Evolutionary conservation across 2,888 invertebrate genomes (phyloP), one percentile per base, ranked within the genome.

Genomic region (Sphinx pinastri): DNA sequence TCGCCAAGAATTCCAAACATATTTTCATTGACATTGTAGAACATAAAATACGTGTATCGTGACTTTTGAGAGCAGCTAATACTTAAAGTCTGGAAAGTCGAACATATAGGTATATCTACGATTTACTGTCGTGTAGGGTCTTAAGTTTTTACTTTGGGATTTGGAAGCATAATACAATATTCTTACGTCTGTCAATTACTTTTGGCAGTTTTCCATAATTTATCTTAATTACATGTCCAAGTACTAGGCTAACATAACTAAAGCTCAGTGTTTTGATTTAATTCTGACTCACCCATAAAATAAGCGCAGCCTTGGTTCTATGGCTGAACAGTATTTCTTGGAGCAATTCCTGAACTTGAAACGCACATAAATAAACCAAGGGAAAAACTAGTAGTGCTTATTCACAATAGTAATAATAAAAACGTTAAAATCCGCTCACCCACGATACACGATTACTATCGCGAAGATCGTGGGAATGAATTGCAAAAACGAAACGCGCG

Each of bases 1-100:
- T 12, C 63, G 16, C 47, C 49, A 10, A 19, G 19, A 60, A 49
- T 63, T 47, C 63, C 49, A 13, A 49, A 49, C 63, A 49, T 47
- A 14, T 47, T 60, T 60, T 8, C 12, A 47, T 16, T 19, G 47
- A n/a, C 63, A 49, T 63, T 63, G 47, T 19, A 49, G 47, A 25
- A 63, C 11, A 19, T 49, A 19, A 63, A 63, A 49, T 19, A 54
- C 45, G 16, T 12, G 25, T 70, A 69, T 73, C 79, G 73, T 77
- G 77, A 78, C 71, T 63, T 19, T 47, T 7, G 19, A 63, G 47
- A 49, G 49, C 49, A 63, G 16, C 19, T 63, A 47, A 60, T 16
- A 63, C 13, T 49, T 49, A 63, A 19, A 49, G 19, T 12, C n/a
- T 16, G 12, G 19, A 55, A 47, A 63, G 13, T 19, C 19, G 11